phyloP scores from a whole-genome alignment of 2,113 vertebrate genomes.

The Rhodinocichla rosea region DNA sequence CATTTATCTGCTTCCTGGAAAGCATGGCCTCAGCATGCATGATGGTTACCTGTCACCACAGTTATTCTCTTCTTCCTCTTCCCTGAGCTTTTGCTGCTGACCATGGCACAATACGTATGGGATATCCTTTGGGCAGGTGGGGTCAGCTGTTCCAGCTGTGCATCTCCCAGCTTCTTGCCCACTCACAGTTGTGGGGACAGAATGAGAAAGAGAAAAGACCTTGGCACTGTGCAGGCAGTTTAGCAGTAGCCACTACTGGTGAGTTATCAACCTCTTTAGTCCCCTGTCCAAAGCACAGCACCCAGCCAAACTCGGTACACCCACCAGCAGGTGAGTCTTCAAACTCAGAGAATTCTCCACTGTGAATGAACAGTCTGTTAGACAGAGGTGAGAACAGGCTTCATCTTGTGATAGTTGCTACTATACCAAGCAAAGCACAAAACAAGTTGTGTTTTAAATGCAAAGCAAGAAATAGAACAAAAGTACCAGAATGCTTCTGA shows the following conservation, averaged over 20 bases:
- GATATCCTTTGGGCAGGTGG: background rate
- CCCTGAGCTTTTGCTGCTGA: background rate
- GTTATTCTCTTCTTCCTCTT: background rate
- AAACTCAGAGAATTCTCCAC: background rate
- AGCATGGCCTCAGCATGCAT: background rate
- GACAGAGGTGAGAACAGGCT: background rate
- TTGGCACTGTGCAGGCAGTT: background rate
- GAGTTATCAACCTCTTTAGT: background rate
- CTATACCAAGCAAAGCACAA: background rate
- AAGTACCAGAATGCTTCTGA: background rate
- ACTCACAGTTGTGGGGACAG: background rate
- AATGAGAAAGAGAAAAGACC: background rate
- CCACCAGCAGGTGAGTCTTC: background rate
- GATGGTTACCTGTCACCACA: background rate
- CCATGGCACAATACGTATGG: rapidly evolving
- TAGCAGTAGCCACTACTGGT: background rate
- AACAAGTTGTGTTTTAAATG: background rate
- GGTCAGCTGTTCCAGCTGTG: background rate
- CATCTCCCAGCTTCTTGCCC: background rate
- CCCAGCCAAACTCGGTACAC: background rate
- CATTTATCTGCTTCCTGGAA: background rate
- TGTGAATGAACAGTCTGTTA: background rate
- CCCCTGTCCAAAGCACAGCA: background rate
- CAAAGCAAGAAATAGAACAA: background rate
- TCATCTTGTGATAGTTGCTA: background rate